Evolutionary conservation across 2,888 invertebrate genomes (phyloP), one percentile per base, ranked within the genome.

Genomic region (Melipona beecheii): DNA sequence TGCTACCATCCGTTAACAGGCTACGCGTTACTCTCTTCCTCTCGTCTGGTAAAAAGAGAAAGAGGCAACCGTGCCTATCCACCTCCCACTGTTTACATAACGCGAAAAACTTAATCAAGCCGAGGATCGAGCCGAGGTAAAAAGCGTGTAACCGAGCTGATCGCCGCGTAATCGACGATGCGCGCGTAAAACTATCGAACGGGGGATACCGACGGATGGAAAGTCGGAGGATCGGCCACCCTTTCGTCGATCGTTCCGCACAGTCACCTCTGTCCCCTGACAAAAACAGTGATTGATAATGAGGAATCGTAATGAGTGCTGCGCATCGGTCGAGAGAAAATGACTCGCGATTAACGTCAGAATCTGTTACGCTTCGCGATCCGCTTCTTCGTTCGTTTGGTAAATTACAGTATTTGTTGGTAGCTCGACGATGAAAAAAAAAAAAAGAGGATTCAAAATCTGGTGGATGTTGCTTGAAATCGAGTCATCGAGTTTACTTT

Each of bases 401-500:
- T 64, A 62, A 49, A 50, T 52, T 64, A 64, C 60, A n/a, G 17
- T n/a, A n/a, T 73, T 50, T 50, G 62, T 50, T n/a, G 60, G 56
- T 5, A 27, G 24, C 19, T 19, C 31, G 19, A 9, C 21, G 6
- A 2, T 2, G 36, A 58, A 71, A 71, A 58, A 71, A 36, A 24
- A 5, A 43, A 43, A 11, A 43, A 43, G 62, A 73, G 69, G 69
- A 52, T 27, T 27, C 1, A 64, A 78, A 64, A 66, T 81, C 43
- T 70, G 49, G 54, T 11, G 17, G 11, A 3, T 5, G 24, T 82
- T 82, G 58, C 71, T 43, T n/a, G 81, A 56, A 36, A 82, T 71
- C 91, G 89, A 92, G 92, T 92, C 91, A 90, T 87, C 83, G 79
- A 89, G 86, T 81, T 86, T 77, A 74, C 4, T 52, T n/a, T n/a